Evolutionary conservation across 2,888 invertebrate species (phyloP).

Genomic region (Temnothorax rugatulus): DNA sequence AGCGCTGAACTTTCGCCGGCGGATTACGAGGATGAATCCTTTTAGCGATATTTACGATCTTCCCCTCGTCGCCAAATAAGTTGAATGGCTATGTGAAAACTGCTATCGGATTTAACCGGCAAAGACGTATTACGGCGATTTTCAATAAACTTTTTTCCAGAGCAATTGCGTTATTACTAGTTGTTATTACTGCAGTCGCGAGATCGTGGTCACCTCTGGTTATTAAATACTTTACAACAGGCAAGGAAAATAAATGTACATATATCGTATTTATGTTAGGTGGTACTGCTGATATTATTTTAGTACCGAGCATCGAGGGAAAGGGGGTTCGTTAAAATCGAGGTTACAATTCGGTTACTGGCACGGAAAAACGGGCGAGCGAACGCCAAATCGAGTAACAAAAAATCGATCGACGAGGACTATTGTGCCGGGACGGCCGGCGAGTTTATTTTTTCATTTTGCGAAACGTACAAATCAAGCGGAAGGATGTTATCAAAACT

Average conservation of each 20-base stretch:
- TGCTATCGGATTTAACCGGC: slow-evolving; percentile 10
- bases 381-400: slow-evolving; percentile 52
- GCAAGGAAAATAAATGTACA: slow-evolving; percentile 49
- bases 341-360: slow-evolving; percentile 65
- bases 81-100: background rate
- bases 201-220: background rate
- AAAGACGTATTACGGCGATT: background rate
- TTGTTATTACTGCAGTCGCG: slow-evolving; percentile 1
- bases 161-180: background rate
- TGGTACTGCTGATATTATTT: slow-evolving; percentile 55
- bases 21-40: slow-evolving; percentile 51
- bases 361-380: slow-evolving; percentile 32
- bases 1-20: slow-evolving; percentile 40
- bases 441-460: slow-evolving; percentile 59
- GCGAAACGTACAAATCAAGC: slow-evolving; percentile 76
- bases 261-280: slow-evolving; percentile 35
- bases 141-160: background rate
- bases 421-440: slow-evolving; percentile 62
- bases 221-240: slow-evolving; percentile 14
- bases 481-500: slow-evolving; percentile 79
- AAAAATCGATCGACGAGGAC: slow-evolving; percentile 68
- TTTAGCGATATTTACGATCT: slow-evolving; percentile 46
- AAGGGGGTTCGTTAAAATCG: slow-evolving; percentile 69
- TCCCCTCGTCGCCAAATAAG: background rate
- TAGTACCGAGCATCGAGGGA: slow-evolving; percentile 50